Conservation (phyloP, 2,888 invertebrate species). For the Norana najaformis region DNA sequence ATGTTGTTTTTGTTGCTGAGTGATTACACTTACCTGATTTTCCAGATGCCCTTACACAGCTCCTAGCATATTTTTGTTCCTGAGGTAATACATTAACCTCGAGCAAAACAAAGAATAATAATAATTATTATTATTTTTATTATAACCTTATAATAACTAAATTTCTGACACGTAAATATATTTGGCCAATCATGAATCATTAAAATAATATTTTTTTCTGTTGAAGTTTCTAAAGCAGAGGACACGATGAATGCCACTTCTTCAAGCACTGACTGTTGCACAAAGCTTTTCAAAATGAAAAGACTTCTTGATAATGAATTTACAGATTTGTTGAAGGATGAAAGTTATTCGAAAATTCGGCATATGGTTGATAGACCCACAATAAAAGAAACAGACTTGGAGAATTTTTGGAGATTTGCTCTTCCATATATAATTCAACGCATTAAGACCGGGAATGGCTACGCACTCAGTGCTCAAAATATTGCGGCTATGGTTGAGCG, state of each 20-base stretch:
- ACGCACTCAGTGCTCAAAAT: background rate
- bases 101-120: no score
- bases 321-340: background rate
- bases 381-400: background rate
- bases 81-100: no score
- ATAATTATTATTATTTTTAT: no score
- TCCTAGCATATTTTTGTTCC: no score
- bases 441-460: constrained; percentile 10
- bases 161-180: no score
- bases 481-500: constrained; percentile 5
- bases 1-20: no score
- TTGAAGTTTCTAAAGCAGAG: no score
- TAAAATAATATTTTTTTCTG: no score
- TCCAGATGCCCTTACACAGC: no score
- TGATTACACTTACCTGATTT: no score
- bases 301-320: background rate
- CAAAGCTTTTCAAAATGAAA: background rate
- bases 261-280: background rate
- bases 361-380: background rate
- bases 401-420: background rate
- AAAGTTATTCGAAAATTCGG: background rate
- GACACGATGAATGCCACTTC: background rate
- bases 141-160: no score
- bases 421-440: constrained; percentile 20
- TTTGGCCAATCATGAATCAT: no score